phyloP scores from a whole-genome alignment of 2,797 vertebrate species.

The Mionectes olivaceus region DNA sequence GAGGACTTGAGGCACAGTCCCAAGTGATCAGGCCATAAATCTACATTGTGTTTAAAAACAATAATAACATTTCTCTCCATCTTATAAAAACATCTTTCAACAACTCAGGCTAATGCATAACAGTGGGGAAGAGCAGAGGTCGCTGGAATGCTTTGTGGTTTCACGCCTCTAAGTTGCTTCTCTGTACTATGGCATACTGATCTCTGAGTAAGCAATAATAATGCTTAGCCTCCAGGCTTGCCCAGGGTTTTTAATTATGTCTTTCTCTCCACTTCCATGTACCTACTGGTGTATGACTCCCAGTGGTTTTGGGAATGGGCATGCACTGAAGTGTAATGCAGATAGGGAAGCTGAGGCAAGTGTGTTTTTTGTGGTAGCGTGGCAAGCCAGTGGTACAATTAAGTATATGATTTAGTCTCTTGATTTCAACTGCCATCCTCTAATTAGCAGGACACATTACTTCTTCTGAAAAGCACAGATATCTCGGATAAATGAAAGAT shows the following conservation, averaged over 20 bases:
- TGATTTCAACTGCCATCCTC: neutral
- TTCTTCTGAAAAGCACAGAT: slow-evolving; percentile 5
- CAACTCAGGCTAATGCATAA: neutral
- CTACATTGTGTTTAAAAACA: neutral
- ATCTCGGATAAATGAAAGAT: slow-evolving; percentile 7
- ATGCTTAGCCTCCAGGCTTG: neutral
- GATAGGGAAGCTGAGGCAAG: neutral
- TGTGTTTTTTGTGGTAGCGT: neutral
- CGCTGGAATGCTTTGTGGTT: neutral
- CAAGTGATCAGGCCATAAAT: slow-evolving; percentile 1
- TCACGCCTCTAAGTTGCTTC: neutral
- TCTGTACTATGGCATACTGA: neutral
- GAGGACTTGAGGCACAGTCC: neutral
- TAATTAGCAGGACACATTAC: slow-evolving; percentile 12
- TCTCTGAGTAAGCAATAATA: neutral
- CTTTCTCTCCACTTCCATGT: neutral
- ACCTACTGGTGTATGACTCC: neutral
- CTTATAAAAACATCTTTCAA: slow-evolving; percentile 9
- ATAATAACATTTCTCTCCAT: neutral
- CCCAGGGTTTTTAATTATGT: neutral
- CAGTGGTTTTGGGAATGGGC: neutral
- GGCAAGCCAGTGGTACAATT: neutral
- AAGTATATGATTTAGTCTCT: neutral
- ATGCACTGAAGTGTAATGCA: neutral
- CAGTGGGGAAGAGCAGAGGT: neutral